Percentiles rank a stretch among this genome's conserved stretches.
These are phyloP conservation scores for Agrotis ipsilon DNA, from an alignment of 2,888 invertebrate species.

Conservation along the genomic window DNA sequence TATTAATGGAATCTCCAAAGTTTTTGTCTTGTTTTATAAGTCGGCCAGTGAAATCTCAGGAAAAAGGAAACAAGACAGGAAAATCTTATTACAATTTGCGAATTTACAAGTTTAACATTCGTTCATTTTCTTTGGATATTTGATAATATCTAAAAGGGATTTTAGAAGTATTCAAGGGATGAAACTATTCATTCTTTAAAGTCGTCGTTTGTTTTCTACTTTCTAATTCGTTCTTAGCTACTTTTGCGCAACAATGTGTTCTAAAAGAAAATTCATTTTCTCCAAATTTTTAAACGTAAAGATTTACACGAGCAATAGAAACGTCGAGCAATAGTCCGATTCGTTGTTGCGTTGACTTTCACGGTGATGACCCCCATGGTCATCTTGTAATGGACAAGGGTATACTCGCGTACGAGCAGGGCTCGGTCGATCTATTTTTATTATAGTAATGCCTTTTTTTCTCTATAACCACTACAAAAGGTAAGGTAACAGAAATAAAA, in stretches of 20 bases:
- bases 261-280: too few relatives aligned
- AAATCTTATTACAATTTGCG: conserved; percentile 51
- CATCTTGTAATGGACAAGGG: too few relatives aligned
- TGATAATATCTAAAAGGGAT: conserved; percentile 26
- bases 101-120: conserved; percentile 40
- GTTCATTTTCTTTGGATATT: conserved; percentile 45
- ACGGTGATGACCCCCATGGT: too few relatives aligned
- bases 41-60: conserved; percentile 39
- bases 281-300: too few relatives aligned
- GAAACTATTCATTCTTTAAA: conserved; percentile 15
- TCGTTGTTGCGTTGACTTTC: too few relatives aligned
- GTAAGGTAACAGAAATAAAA: too few relatives aligned
- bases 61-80: conserved; percentile 35
- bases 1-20: conserved; percentile 55
- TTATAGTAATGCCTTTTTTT: too few relatives aligned
- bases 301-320: too few relatives aligned
- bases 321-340: too few relatives aligned
- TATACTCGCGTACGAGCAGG: too few relatives aligned
- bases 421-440: too few relatives aligned
- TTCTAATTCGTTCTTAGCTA: neutral
- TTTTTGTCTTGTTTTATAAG: conserved; percentile 55
- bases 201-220: conserved; percentile 16
- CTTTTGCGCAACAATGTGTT: neutral
- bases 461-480: too few relatives aligned
- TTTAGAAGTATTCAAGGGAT: conserved; percentile 22